A percentile compares a stretch with the other conserved stretches of the same genome.
Evolutionary conservation across 2,797 vertebrate species (phyloP).

Genomic region (Hafferia zeledoni): DNA sequence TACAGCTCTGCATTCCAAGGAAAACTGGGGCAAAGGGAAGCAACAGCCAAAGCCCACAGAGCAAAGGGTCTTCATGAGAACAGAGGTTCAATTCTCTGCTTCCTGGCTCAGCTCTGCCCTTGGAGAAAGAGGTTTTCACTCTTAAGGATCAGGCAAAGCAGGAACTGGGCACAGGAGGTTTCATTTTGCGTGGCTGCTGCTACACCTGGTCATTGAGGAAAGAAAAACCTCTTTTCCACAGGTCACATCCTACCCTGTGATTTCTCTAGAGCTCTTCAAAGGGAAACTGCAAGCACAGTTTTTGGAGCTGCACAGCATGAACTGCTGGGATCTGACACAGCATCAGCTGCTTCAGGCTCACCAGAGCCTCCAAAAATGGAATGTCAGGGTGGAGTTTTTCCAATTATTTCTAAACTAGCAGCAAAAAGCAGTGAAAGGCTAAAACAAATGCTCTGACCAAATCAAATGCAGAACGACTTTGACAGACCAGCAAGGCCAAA

Average conservation of each 20-base stretch:
- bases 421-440: neutral
- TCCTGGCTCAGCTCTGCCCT: neutral
- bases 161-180: neutral
- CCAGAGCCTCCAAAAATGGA: neutral
- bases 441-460: neutral
- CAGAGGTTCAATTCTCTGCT: neutral
- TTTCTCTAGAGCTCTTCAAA: neutral
- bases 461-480: accelerated
- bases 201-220: neutral
- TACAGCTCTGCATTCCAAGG: neutral
- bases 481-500: neutral
- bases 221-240: accelerated
- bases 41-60: neutral
- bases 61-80: neutral
- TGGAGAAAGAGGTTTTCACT: neutral
- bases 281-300: neutral
- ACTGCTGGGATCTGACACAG: neutral
- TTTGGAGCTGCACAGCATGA: neutral
- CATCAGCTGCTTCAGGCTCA: neutral
- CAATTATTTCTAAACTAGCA: neutral
- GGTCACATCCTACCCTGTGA: neutral
- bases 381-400: accelerated
- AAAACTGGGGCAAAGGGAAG: accelerated
- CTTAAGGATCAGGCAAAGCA: neutral
- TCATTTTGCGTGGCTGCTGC: neutral